A percentile compares a stretch with the other conserved stretches of the same genome.
Evolutionary conservation across 64 coral and sea anemone species (phyloP).

Genomic region (Platygyra sinensis): DNA sequence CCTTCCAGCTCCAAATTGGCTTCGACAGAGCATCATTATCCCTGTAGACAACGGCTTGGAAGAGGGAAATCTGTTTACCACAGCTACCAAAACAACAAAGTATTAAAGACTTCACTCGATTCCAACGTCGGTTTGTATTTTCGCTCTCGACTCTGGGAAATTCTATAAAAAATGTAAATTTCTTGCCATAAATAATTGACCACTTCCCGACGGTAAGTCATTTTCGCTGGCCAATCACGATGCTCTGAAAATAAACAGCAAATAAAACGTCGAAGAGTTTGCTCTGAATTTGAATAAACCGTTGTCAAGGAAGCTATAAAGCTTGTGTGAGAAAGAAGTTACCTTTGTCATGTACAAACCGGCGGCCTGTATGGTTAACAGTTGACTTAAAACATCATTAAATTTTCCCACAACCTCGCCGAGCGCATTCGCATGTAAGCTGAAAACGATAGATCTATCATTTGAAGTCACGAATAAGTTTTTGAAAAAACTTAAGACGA

Average conservation of each 20-base stretch:
- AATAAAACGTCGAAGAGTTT: constrained; percentile 21
- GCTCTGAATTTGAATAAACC: constrained; percentile 7
- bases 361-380: background rate
- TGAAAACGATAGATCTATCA: too few relatives aligned
- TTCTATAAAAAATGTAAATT: constrained; percentile 24
- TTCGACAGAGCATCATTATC: background rate
- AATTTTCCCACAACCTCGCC: too few relatives aligned
- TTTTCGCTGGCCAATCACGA: background rate
- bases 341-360: background rate
- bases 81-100: background rate
- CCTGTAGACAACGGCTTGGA: background rate
- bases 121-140: background rate
- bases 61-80: background rate
- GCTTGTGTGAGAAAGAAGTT: background rate
- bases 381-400: too few relatives aligned
- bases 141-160: constrained; percentile 11
- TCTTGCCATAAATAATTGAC: constrained; percentile 23
- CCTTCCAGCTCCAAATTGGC: background rate
- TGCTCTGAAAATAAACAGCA: background rate
- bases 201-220: background rate
- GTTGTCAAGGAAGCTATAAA: constrained; percentile 3
- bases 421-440: too few relatives aligned
- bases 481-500: too few relatives aligned
- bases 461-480: too few relatives aligned
- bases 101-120: background rate